Evolutionary conservation across 2,797 vertebrate genomes (phyloP).

Genomic region (Eupleurogrammus muticus): DNA sequence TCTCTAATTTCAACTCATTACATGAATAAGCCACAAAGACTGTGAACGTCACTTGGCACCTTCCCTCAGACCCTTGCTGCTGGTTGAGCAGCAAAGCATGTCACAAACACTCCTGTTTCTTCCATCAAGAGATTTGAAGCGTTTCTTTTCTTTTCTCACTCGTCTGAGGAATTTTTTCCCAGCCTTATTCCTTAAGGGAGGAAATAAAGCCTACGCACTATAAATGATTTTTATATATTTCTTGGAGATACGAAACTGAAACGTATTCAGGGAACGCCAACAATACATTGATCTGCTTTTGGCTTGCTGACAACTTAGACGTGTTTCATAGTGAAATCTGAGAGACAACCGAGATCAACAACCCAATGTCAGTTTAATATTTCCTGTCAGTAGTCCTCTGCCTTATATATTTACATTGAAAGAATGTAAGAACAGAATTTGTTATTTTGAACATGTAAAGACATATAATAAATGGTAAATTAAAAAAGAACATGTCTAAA

Average conservation of each 20-base stretch:
- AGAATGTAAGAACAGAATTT: too few species aligned
- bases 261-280: constrained; percentile 5
- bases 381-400: constrained; percentile 37
- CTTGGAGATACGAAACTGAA: constrained; percentile 5
- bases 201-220: constrained; percentile 17
- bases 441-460: too few species aligned
- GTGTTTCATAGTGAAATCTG: constrained; percentile 22
- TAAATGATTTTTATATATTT: constrained; percentile 4
- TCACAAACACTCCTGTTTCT: constrained; percentile 33
- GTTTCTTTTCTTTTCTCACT: constrained; percentile 46
- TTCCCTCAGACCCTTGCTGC: constrained; percentile 31
- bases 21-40: not conserved
- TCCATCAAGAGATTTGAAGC: constrained; percentile 45
- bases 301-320: constrained; percentile 32
- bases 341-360: constrained; percentile 47
- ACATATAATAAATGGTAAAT: too few species aligned
- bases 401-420: constrained; percentile 38
- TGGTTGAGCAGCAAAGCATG: constrained; percentile 51
- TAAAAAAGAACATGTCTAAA: too few species aligned
- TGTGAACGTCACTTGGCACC: constrained; percentile 20
- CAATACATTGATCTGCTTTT: constrained; percentile 28
- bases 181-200: constrained; percentile 23
- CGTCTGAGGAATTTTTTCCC: constrained; percentile 56
- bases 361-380: constrained; percentile 40
- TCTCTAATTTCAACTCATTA: not conserved